These are phyloP conservation scores for Campylomormyrus numenius DNA, from an alignment of 2,113 vertebrate genomes.

Conservation along the genomic window DNA sequence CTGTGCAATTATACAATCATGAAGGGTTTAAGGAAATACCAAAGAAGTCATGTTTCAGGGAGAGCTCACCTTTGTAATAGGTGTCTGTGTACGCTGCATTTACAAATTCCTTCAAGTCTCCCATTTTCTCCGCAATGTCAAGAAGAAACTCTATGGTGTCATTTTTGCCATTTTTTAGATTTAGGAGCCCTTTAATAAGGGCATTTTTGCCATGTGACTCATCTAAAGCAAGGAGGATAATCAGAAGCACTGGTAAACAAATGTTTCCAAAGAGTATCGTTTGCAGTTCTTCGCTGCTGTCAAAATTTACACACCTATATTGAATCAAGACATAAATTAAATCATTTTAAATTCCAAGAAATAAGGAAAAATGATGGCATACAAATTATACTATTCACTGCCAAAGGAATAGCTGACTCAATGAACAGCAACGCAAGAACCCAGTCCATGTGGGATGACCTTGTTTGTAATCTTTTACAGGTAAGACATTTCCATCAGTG, in stretches of 20 bases:
- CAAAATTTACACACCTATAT: neutral
- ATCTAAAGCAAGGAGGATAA: neutral
- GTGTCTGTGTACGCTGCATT: conserved; percentile 77
- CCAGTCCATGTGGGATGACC: neutral
- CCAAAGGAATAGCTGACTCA: neutral
- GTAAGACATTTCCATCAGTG: neutral
- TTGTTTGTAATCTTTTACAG: neutral
- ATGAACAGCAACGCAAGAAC: neutral
- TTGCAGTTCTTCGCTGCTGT: neutral
- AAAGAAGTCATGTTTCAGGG: neutral
- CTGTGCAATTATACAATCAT: neutral
- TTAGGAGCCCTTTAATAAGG: conserved; percentile 87
- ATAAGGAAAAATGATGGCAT: neutral
- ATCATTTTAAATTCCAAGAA: neutral
- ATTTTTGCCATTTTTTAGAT: conserved; percentile 73
- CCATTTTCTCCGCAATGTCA: conserved; percentile 73
- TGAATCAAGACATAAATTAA: neutral
- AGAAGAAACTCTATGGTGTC: conserved; percentile 72
- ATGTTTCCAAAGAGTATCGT: neutral
- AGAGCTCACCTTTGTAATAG: conserved; percentile 79
- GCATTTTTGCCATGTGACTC: conserved; percentile 75
- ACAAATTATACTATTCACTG: neutral
- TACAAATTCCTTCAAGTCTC: conserved; percentile 72
- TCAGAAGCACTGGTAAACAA: neutral
- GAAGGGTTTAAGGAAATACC: neutral